Conservation (phyloP, 2,888 invertebrate species). For the Acanthosoma haemorrhoidale region DNA sequence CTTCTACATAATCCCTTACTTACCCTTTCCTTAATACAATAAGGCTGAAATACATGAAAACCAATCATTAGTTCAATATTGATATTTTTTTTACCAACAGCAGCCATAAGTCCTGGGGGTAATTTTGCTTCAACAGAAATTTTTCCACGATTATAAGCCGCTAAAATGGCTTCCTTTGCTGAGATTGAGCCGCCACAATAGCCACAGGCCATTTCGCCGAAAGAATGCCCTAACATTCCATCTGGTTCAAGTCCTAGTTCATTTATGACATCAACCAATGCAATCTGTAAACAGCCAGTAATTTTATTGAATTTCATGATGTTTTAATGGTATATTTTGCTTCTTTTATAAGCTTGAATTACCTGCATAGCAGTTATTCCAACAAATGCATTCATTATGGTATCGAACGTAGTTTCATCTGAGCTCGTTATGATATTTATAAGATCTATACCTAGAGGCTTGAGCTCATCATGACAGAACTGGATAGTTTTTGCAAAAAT, state of each 20-base stretch:
- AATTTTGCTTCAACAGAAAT: conserved; percentile 48
- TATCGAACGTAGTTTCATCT: conserved; percentile 58
- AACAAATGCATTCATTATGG: conserved; percentile 64
- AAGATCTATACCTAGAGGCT: conserved; percentile 58
- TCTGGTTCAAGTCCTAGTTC: conserved; percentile 61
- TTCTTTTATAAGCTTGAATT: too few species aligned
- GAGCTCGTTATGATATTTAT: conserved; percentile 56
- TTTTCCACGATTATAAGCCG: conserved; percentile 56
- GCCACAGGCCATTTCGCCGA: conserved; percentile 60
- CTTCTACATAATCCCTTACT: too few species aligned
- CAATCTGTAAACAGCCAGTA: conserved; percentile 53
- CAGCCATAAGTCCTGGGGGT: conserved; percentile 51
- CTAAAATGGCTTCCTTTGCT: conserved; percentile 55
- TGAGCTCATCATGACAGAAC: conserved; percentile 54
- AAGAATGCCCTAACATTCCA: conserved; percentile 66
- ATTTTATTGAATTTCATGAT: too few species aligned
- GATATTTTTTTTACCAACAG: conserved; percentile 47
- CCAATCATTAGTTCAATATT: too few species aligned
- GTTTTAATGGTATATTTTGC: neutral
- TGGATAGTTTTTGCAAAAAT: conserved; percentile 61
- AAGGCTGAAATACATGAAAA: too few species aligned
- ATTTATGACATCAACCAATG: conserved; percentile 57
- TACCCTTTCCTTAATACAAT: too few species aligned
- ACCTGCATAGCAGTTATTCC: conserved; percentile 64
- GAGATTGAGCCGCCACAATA: conserved; percentile 60